phyloP scores from a whole-genome alignment of 2,113 vertebrate species.

The Melanocharis versteri region DNA sequence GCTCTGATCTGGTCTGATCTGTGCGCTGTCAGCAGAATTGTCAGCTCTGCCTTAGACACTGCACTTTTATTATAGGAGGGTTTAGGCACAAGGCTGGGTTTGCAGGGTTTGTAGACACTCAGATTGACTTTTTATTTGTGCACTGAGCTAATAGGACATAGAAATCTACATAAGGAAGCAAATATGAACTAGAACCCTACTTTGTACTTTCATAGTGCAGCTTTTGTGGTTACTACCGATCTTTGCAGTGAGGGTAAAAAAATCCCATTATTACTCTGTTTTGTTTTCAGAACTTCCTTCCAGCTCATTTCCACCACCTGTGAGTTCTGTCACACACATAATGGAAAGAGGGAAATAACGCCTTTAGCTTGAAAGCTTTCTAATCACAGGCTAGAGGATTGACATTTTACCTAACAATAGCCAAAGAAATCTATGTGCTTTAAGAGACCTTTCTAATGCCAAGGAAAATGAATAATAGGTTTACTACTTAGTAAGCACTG shows the following conservation, averaged over 20 bases:
- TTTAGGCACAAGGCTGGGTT: neutral
- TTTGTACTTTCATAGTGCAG: neutral
- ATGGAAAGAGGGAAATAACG: neutral
- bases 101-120: neutral
- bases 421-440: neutral
- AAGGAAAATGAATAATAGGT: neutral
- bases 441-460: neutral
- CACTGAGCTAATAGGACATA: neutral
- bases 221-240: neutral
- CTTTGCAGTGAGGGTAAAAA: neutral
- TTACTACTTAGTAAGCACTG: neutral
- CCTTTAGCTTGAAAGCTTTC: slow-evolving; percentile 8
- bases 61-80: neutral
- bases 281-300: neutral
- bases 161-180: neutral
- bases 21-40: neutral
- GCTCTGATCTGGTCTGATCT: neutral
- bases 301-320: neutral
- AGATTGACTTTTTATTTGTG: neutral
- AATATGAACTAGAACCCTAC: neutral
- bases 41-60: slow-evolving; percentile 11
- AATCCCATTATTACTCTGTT: neutral
- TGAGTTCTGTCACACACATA: neutral
- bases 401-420: slow-evolving; percentile 11
- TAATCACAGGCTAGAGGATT: neutral